Conservation (phyloP, 2,888 invertebrate species). For the Torymus aiolomorphi region DNA sequence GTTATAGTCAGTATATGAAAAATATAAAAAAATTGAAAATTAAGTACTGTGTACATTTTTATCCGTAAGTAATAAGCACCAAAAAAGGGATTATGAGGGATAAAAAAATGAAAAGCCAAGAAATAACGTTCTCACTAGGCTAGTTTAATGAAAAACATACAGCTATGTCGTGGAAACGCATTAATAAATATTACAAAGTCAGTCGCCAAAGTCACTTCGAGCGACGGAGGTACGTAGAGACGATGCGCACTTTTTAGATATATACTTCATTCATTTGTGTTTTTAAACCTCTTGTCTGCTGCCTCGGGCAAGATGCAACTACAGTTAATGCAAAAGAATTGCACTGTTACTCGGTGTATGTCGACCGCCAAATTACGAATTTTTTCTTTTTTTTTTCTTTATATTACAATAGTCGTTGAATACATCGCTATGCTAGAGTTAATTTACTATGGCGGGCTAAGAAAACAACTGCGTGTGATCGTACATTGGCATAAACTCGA, state of each 20-base stretch:
- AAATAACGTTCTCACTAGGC: constrained; percentile 39
- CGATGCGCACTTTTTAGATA: constrained; percentile 31
- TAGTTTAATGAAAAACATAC: constrained; percentile 57
- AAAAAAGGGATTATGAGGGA: too few relatives aligned
- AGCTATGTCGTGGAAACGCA: constrained; percentile 52
- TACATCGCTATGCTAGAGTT: neutral
- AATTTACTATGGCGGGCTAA: too few relatives aligned
- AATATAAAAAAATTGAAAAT: too few relatives aligned
- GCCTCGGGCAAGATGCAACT: constrained; percentile 46
- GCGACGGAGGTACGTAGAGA: constrained; percentile 43
- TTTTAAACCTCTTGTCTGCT: constrained; percentile 7
- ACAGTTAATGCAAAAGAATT: constrained; percentile 25
- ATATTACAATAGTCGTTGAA: constrained; percentile 33
- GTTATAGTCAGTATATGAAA: too few relatives aligned
- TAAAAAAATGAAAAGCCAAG: constrained; percentile 17
- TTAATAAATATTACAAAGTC: constrained; percentile 57
- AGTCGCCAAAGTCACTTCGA: constrained; percentile 29
- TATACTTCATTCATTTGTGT: too few relatives aligned
- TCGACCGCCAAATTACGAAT: constrained; percentile 15
- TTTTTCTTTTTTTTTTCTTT: neutral
- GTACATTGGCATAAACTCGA: neutral
- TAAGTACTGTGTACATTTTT: too few relatives aligned
- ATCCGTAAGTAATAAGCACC: too few relatives aligned
- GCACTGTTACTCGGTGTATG: neutral
- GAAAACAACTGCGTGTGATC: neutral